Percentiles rank a stretch among this genome's conserved stretches.
Evolutionary conservation across 2,888 invertebrate species (phyloP).

Genomic region (Megalurothrips usitatus): DNA sequence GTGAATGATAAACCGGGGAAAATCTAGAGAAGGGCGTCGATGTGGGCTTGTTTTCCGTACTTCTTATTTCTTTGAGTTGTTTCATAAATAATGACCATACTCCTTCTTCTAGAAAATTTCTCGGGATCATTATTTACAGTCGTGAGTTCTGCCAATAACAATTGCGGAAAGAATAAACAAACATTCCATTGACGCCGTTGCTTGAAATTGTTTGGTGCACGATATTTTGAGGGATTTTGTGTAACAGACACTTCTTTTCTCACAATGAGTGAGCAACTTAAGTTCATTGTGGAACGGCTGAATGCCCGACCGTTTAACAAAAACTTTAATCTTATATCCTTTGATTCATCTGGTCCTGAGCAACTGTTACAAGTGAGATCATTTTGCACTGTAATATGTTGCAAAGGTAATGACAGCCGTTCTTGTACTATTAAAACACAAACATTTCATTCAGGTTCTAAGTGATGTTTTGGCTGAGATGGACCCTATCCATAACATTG

Average conservation of each 20-base stretch:
- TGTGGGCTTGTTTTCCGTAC: too few species aligned
- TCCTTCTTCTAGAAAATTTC: too few species aligned
- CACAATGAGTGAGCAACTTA: conserved; percentile 62
- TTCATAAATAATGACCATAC: too few species aligned
- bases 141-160: neutral
- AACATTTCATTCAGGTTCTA: conserved; percentile 50
- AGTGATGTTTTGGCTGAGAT: conserved; percentile 70
- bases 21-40: too few species aligned
- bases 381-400: neutral
- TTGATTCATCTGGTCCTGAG: conserved; percentile 71
- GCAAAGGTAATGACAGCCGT: neutral
- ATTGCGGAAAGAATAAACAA: neutral
- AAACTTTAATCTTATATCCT: conserved; percentile 76
- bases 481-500: conserved; percentile 64
- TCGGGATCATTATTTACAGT: too few species aligned
- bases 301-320: conserved; percentile 66
- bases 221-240: too few species aligned
- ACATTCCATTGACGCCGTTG: neutral
- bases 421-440: neutral
- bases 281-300: conserved; percentile 66
- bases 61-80: too few species aligned
- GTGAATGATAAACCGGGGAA: too few species aligned
- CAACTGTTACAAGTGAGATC: conserved; percentile 61
- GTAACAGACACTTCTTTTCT: neutral
- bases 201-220: neutral